Base-by-base conservation (phyloP, 1,140 invertebrate genomes). In the Camponotus pennsylvanicus region DNA sequence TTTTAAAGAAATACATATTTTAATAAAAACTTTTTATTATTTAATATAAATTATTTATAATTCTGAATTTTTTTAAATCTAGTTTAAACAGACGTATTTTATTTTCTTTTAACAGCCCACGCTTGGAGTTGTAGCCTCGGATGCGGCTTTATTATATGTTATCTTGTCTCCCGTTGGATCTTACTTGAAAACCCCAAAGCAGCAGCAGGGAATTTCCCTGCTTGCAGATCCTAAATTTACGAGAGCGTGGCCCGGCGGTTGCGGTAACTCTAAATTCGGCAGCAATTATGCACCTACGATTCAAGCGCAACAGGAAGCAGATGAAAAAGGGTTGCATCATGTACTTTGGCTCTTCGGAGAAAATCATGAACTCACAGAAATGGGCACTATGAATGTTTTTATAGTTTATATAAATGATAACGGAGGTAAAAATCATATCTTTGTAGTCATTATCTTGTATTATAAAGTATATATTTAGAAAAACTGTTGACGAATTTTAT, bases 381-480 rank as follows among this genome's bases (percentile, higher is more conserved):
- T 98, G 66, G 99, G 99, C 59, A 98, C 99, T 9, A 99, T 99
- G 99, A 99, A 99, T 92, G 97, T 99, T 67, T 99, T 99, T 93
- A 96, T 99, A 89, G 97, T 98, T 92, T 97, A 97, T 93, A 96
- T 97, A 80, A 98, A 99, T 93, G 97, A 98, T 76, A 95, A 98
- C 92, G 98, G 98, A 97, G 98, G 99, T 99, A 95, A 95, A 92
- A 91, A 86, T 8, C 8, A 11, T 32, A 13, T 5, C 34, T 57
- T 67, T 4, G 32, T 49, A 8, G 21, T 52, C 15, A 0, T 1
- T 52, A 8, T 34, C 40, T 27, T 61, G 2, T 66, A 6, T 40
- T 70, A 40, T 27, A 34, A 49, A 55, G 40, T 3, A 11, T 34
- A 42, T n/a, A 9, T 6, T 5, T 61, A 40, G 3, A 75, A 64